Evolutionary conservation across 2,888 invertebrate species (phyloP).

Genomic region (Drosophila multiciliata): DNA sequence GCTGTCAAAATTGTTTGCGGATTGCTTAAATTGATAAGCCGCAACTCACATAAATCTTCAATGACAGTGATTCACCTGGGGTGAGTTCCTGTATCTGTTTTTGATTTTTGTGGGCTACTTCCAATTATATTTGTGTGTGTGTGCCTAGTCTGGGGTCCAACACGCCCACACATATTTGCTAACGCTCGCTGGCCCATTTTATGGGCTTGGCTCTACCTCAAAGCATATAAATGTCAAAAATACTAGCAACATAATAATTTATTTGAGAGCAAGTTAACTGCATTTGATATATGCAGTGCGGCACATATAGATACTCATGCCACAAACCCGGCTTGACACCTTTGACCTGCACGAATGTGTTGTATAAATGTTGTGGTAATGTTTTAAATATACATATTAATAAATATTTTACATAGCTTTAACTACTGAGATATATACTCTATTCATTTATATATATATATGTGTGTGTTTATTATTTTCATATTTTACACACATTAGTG

Average conservation of each 20-base stretch:
- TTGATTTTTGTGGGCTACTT: background rate
- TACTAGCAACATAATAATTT: constrained; percentile 61
- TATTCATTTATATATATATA: background rate
- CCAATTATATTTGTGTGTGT: background rate
- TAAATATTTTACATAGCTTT: background rate
- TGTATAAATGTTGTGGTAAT: background rate
- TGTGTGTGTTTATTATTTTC: background rate
- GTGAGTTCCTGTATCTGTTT: background rate
- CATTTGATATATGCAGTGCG: constrained; percentile 38
- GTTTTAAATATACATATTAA: background rate
- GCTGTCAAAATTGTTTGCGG: constrained; percentile 43
- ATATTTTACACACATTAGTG: constrained; percentile 25
- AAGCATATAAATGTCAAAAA: constrained; percentile 70
- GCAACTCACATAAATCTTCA: constrained; percentile 38
- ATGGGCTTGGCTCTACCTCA: constrained; percentile 46
- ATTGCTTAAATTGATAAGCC: constrained; percentile 41
- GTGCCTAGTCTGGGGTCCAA: background rate
- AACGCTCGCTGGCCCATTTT: constrained; percentile 18
- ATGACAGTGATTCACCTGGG: constrained; percentile 22
- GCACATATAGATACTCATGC: background rate
- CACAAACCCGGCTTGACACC: background rate
- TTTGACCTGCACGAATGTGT: background rate
- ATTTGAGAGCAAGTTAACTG: constrained; percentile 41
- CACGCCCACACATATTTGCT: constrained; percentile 41
- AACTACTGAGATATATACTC: background rate